Evolutionary conservation across 1,140 invertebrate genomes (phyloP), one percentile per base, ranked within the genome.

Genomic region (Antheraea mylitta): DNA sequence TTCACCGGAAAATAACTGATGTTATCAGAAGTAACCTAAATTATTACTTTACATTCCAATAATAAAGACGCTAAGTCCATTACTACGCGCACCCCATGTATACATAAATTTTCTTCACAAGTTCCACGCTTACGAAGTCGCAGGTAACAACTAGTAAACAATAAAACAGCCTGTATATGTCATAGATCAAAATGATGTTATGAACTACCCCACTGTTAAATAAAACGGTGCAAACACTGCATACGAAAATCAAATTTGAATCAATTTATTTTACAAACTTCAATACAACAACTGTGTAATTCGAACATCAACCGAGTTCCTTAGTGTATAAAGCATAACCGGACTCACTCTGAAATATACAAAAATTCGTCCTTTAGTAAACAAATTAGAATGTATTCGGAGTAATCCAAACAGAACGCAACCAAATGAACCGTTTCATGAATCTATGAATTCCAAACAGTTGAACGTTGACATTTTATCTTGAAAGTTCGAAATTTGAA

Each of bases 401-500:
- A 70, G 53, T 75, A 62, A 70, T 45, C 68, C 68, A 73, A 72
- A 71, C 69, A 69, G 69, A 79, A 81, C 76, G 72, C 70, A 79
- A 72, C 68, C 65, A 22, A 66, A 74, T 64, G 75, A 82, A 80
- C 78, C 71, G 74, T 85, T 86, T 83, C 78, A 83, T 73, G 78
- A 78, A 66, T 80, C 80, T 53, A 53, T 71, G 75, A 82, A 82
- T 85, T 80, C 77, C 74, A 78, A 84, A 83, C 84, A 76, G 16
- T 80, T 72, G 80, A 82, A 73, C 83, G 76, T 68, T 72, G 78
- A 74, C 80, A 84, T 84, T 75, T 83, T 81, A 70, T 72, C 81
- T 77, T 84, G 71, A 75, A 80, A 85, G 77, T 72, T 71, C 67
- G 66, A 45, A 70, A 89, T 86, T 87, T 84, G 78, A 82, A 86